These are phyloP conservation scores for Zalophus californianus DNA, from an alignment of 2,797 vertebrate species.

Conservation along the genomic window DNA sequence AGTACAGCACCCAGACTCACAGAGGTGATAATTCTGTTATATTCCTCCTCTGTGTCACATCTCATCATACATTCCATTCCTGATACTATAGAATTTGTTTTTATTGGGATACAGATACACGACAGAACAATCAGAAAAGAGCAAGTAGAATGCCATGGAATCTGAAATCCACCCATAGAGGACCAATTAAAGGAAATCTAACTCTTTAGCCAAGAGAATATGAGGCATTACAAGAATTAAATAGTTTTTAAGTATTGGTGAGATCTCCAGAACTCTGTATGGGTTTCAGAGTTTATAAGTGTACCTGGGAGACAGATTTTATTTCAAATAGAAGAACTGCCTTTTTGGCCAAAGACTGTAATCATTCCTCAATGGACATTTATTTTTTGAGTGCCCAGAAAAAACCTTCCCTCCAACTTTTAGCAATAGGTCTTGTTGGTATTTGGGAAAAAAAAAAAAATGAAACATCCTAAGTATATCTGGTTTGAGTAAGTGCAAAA, in stretches of 20 bases:
- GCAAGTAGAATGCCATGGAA: neutral
- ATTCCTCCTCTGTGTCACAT: neutral
- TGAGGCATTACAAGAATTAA: neutral
- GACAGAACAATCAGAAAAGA: neutral
- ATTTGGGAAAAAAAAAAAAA: neutral
- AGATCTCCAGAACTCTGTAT: neutral
- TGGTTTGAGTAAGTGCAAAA: neutral
- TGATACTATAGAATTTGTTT: neutral
- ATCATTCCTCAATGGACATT: neutral
- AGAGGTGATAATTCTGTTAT: neutral
- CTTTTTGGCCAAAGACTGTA: neutral
- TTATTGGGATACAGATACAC: neutral
- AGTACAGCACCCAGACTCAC: neutral
- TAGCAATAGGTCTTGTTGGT: neutral
- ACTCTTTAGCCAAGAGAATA: neutral
- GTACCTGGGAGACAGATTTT: neutral
- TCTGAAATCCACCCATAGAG: neutral
- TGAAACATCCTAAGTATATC: neutral
- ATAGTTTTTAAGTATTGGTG: neutral
- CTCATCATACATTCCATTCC: neutral
- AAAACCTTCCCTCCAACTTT: neutral
- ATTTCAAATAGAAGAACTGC: neutral
- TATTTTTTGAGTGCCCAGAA: neutral
- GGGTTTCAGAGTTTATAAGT: neutral
- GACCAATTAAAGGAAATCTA: neutral